Conservation (phyloP, 1,140 invertebrate species). For the Pygmarrhopalites habei region DNA sequence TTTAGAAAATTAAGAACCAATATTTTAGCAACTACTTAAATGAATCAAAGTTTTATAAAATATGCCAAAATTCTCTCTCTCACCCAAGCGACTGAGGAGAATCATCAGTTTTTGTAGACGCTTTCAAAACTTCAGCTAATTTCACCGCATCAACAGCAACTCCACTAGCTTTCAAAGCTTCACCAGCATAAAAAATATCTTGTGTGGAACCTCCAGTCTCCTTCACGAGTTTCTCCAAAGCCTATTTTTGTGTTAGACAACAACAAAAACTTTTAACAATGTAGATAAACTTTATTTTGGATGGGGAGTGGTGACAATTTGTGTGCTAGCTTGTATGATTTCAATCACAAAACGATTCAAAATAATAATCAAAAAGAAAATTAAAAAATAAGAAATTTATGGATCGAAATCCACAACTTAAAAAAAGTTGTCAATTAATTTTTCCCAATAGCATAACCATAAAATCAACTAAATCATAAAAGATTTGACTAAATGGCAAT, state of each 20-base stretch:
- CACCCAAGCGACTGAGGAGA: slow-evolving; percentile 26
- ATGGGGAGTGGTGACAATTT: slow-evolving; percentile 3
- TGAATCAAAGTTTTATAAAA: too few relatives aligned
- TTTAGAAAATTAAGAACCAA: too few relatives aligned
- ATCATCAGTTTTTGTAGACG: slow-evolving; percentile 31
- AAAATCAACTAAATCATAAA: neutral
- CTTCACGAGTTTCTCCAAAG: slow-evolving; percentile 30
- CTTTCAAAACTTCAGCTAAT: slow-evolving; percentile 30
- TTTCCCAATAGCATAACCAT: slow-evolving; percentile 1
- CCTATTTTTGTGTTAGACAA: too few relatives aligned
- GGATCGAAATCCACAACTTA: too few relatives aligned
- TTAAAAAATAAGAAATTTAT: too few relatives aligned
- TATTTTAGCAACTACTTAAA: too few relatives aligned
- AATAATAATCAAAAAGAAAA: neutral
- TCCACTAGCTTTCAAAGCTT: slow-evolving; percentile 19
- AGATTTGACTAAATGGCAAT: slow-evolving; percentile 3
- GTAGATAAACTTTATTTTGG: neutral
- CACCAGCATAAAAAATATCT: slow-evolving; percentile 30
- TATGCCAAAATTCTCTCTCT: too few relatives aligned
- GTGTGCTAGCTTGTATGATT: neutral
- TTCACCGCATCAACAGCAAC: slow-evolving; percentile 26
- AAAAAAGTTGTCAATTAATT: too few relatives aligned
- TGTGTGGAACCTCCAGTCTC: slow-evolving; percentile 25
- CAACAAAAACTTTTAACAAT: neutral
- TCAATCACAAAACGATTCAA: neutral